Base-by-base conservation (phyloP, 2,888 invertebrate species). In the Odontocolon sp. region DNA sequence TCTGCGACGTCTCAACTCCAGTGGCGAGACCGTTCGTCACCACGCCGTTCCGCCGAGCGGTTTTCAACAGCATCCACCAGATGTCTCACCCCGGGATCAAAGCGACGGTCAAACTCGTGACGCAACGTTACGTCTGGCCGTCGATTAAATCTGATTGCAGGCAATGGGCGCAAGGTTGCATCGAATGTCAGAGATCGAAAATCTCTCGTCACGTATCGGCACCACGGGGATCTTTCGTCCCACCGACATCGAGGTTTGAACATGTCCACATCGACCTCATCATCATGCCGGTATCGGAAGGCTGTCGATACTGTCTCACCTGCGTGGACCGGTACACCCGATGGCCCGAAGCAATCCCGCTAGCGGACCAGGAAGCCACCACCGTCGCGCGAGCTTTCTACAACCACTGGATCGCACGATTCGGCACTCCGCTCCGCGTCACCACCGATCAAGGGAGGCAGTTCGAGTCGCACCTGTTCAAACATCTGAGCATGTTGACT, bases 121-220 rank as follows among this genome's bases (percentile, higher is more conserved):
- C 85, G 0, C 45, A 87, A 23, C 81, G 88, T 0, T 91, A 83
- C 45, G 86, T 91, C 0, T 91, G 90, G 90, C 89, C 89, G 0
- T 81, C 81, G 0, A 82, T 91, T 0, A 83, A 86, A 0, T 77
- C 72, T 4, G 88, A 91, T 54, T 86, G 84, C 54, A 61, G 84
- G 0, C 36, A 73, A 0, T 90, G 88, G 69, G 69, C 69, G 8
- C 18, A 26, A 0, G 36, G 18, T 3, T 69, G 68, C 26, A 18
- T 52, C 57, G 26, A 40, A 0, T 91, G 90, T 45, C 91, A 91
- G 61, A 77, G 79, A 2, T 40, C 79, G 0, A 91, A 91, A 61
- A 70, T 90, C 0, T 40, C 67, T 0, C 76, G 88, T 8, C 90
- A 87, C 81, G 84, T 84, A 5, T 23, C 67, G 14, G 18, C 86